Base-by-base conservation (phyloP, 2,113 vertebrate genomes). In the Triplophysa dalaica region DNA sequence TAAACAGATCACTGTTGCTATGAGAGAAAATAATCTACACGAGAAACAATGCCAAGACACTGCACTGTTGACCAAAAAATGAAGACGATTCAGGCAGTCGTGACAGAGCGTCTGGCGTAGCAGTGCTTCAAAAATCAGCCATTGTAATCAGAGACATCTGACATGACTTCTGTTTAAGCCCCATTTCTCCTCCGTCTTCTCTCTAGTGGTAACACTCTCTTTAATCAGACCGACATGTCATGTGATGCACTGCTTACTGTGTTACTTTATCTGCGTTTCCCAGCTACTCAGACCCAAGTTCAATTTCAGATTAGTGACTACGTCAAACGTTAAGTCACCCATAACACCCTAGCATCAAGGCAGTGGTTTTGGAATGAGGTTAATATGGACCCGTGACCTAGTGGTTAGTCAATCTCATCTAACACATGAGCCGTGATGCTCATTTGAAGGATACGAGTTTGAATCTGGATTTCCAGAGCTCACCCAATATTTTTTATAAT, bases 81-180 rank as follows among this genome's bases (percentile, higher is more conserved):
- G 1, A 56, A 33, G 33, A 43, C 0, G 17, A 26, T 4, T 33
- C 11, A 8, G 38, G 50, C 43, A 41, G 60, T 33, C 70, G 78
- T 66, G 38, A 78, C 12, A 74, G 58, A 82, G 70, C 52, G 0
- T 26, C 52, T 10, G 43, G 24, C n/a, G n/a, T 58, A 38, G 13
- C 33, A 65, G 58, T 29, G 11, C 43, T 79, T 83, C n/a, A 74
- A 38, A 70, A 43, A 65, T 29, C 52, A 75, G 24, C 61, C 21
- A 41, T 38, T 70, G 33, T 65, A 65, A 76, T 79, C 72, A 60
- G 65, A 69, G 63, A 67, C 63, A 79, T 79, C 54, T 68, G 54
- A 75, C 63, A 67, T 80, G 72, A 76, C 77, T 83, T 52, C 64
- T 60, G 41, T 24, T 21, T 19, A 14, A 50, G 14, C 29, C 54